Base-by-base conservation (phyloP, 1,140 invertebrate species). In the Scaptomyza hsui region DNA sequence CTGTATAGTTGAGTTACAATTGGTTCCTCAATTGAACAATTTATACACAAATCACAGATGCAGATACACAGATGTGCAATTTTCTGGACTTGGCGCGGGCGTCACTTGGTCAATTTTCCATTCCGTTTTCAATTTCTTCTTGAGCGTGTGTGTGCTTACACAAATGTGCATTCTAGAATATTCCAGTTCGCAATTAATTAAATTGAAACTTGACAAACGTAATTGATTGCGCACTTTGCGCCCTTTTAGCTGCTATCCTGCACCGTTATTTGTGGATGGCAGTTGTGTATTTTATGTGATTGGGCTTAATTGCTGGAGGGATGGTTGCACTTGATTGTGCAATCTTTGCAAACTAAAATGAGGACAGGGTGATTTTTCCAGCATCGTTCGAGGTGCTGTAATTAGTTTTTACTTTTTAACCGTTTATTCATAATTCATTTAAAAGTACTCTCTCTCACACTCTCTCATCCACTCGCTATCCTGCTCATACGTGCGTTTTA, bases 181-280 rank as follows among this genome's bases (percentile, higher is more conserved):
- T 37, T 70, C 67, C 26, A 44, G 16, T 39, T 55, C 24, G 59
- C 24, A 32, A 12, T 56, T 70, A 16, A 57, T 48, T 19, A 4
- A 71, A 77, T 68, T 47, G 55, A 53, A 81, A 68, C 63, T 74
- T 78, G 78, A 67, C 69, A 74, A 56, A 62, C 45, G 53, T 39
- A 73, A 78, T 74, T 73, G 78, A 75, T 68, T 39, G 49, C 44
- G 32, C 35, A 35, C 49, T 35, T 24, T 44, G n/a, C 39, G 26
- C 18, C 13, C 41, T 48, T 57, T 55, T 49, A 47, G 7, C 39
- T n/a, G 15, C 26, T 37, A 24, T 51, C 19, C 48, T 52, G 19
- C 6, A 26, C 4, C 21, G 47, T 48, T 48, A 9, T 16, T n/a
- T n/a, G n/a, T n/a, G n/a, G n/a, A n/a, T n/a, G n/a, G n/a, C n/a